Percentiles rank a stretch among this genome's conserved stretches.
These are phyloP conservation scores for Phymastichus coffea DNA, from an alignment of 1,140 invertebrate species.

Conservation along the genomic window DNA sequence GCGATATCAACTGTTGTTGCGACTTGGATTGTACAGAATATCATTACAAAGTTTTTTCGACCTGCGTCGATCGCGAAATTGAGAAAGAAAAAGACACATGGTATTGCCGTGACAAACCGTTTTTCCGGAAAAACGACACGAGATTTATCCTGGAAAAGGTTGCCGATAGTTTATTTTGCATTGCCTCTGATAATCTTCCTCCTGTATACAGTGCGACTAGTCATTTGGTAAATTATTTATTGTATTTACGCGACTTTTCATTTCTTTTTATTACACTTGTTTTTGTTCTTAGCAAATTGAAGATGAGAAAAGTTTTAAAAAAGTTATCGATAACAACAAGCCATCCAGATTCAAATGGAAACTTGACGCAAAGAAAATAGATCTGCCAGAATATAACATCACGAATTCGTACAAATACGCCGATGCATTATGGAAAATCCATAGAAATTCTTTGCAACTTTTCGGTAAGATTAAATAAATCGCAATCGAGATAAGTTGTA, in stretches of 20 bases:
- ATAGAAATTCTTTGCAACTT: conserved; percentile 40
- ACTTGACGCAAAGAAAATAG: conserved; percentile 23
- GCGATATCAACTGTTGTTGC: conserved; percentile 54
- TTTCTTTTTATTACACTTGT: conserved; percentile 10
- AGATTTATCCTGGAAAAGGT: conserved; percentile 49
- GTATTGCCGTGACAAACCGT: conserved; percentile 51
- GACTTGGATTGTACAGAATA: conserved; percentile 49
- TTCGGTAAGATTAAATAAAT: conserved; percentile 39
- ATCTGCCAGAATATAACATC: conserved; percentile 35
- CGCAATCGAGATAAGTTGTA: background rate
- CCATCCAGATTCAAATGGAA: conserved; percentile 36
- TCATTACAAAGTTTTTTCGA: conserved; percentile 45
- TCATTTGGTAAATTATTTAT: conserved; percentile 38
- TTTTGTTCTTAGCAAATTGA: conserved; percentile 24
- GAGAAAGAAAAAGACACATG: conserved; percentile 47
- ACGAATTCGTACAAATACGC: conserved; percentile 40
- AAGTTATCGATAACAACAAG: conserved; percentile 26
- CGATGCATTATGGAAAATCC: conserved; percentile 45
- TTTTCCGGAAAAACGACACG: conserved; percentile 49
- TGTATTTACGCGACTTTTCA: too few species aligned
- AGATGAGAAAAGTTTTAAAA: conserved; percentile 28
- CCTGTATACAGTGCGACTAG: conserved; percentile 42
- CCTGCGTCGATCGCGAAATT: conserved; percentile 39
- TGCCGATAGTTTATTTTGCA: conserved; percentile 51
- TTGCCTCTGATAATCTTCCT: conserved; percentile 53